Conservation (phyloP, 2,113 vertebrate species). For the Anolis carolinensis region DNA sequence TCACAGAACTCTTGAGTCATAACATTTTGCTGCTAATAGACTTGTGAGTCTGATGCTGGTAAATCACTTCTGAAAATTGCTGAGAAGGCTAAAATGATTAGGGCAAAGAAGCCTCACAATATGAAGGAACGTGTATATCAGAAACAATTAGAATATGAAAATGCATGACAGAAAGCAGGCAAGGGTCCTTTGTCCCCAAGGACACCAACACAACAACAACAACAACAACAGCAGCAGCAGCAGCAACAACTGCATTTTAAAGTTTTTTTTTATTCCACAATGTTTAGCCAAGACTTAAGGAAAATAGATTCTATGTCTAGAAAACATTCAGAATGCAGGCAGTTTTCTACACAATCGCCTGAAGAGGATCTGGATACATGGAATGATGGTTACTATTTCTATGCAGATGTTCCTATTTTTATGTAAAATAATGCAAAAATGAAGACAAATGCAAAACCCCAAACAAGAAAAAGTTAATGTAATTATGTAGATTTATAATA, state of each 20-base stretch:
- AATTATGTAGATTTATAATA: slow-evolving; percentile 13
- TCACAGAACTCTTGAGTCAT: background rate
- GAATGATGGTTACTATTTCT: background rate
- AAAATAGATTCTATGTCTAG: background rate
- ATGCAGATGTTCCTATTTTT: background rate
- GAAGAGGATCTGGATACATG: background rate
- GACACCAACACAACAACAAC: background rate
- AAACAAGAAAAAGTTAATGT: background rate
- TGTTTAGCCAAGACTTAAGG: background rate
- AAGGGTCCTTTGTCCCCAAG: background rate
- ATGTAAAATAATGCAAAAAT: background rate
- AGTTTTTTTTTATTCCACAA: slow-evolving; percentile 5
- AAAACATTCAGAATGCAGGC: background rate
- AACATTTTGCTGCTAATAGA: slow-evolving; percentile 32
- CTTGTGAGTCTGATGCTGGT: slow-evolving; percentile 16
- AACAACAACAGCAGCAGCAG: background rate
- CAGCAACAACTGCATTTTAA: background rate
- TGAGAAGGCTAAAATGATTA: slow-evolving; percentile 33
- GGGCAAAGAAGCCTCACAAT: background rate
- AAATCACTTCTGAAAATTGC: slow-evolving; percentile 26
- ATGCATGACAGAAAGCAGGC: background rate
- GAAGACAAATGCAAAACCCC: background rate
- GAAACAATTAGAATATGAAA: slow-evolving; percentile 26
- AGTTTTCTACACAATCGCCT: background rate
- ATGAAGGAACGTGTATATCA: slow-evolving; percentile 22